Evolutionary conservation across 2,888 invertebrate genomes (phyloP), one percentile per base, ranked within the genome.

Genomic region (Formica aserva): DNA sequence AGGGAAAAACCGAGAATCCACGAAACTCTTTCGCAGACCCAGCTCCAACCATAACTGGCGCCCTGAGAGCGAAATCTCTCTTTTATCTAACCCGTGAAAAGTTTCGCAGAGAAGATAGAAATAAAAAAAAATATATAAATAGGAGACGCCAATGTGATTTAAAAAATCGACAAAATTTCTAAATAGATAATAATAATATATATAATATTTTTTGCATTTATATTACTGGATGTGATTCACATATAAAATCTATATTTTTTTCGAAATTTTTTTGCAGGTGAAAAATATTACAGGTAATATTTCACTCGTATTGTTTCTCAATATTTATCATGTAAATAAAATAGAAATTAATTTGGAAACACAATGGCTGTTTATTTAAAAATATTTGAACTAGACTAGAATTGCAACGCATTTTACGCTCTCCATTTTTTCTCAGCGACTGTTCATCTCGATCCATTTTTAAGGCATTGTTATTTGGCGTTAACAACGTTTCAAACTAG

Each of bases 1-100:
- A 72, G 76, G 67, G 81, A 87, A 88, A 84, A 87, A 85, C 74
- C 71, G 84, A 81, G 75, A 77, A 55, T 77, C 29, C 45, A 69
- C 77, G 77, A 71, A 77, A 77, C 77, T 55, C 77, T 29, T 55
- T 71, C 72, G 71, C 9, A 55, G 55, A 52, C 29, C 55, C 38
- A 76, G 67, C 48, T 48, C 29, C 38, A 41, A 38, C 55, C 57
- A 71, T 71, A 77, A 41, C 62, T 67, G 35, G 35, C 22, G 77
- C 38, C 11, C 41, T 29, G 62, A 62, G 77, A 77, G 18, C 76
- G 18, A 15, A 35, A 66, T 52, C 66, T 71, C 22, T n/a, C 32
- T 29, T 22, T 77, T 57, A 29, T 71, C 38, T 38, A 77, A 57
- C 38, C 22, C 15, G 6, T 41, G 45, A 77, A 71, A 45, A 77